Evolutionary conservation across 2,888 invertebrate species (phyloP), one percentile per base, ranked within the genome.

Genomic region (Machimus atricapillus): DNA sequence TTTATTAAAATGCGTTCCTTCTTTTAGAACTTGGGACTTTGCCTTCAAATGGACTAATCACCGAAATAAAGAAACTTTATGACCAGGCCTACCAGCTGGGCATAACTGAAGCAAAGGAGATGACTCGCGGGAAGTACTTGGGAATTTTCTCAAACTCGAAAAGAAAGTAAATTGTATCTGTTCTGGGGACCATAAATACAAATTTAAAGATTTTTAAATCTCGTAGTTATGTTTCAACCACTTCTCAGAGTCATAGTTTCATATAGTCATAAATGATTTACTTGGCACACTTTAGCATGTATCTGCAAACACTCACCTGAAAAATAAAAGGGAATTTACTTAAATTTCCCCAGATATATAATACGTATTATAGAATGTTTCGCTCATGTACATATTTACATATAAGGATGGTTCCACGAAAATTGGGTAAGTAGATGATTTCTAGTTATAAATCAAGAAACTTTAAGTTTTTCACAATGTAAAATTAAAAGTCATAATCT

Each of bases 61-160:
- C 97, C 90, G 98, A 98, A 94, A 97, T 99, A 0, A 97, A 97
- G 92, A 97, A 97, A 91, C 94, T 99, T 19, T 98, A 99, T 91
- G 98, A 99, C 91, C 94, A 97, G 88, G 98, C 99, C 0, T 99
- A 98, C 92, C 97, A 98, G 90, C 93, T 99, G 43, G 99, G 98
- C 3, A 93, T 98, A 19, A 98, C 98, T 91, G 99, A 99, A 93
- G 96, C 98, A 0, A 97, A 97, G 92, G 98, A 99, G 94, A 97
- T 99, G 96, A 98, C 98, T 0, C 94, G 98, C 90, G 98, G 98
- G 66, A 98, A 98, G 93, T 97, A 98, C 93, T 94, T 99, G 89
- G 97, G 98, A 91, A 97, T 99, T 91, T 97, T 96, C 90, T 94
- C 93, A 89, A 90, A 90, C 83, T 89, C 90, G 0, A 91, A 91